phyloP scores from a whole-genome alignment of 2,888 invertebrate species.

The Epirrhoe alternata region DNA sequence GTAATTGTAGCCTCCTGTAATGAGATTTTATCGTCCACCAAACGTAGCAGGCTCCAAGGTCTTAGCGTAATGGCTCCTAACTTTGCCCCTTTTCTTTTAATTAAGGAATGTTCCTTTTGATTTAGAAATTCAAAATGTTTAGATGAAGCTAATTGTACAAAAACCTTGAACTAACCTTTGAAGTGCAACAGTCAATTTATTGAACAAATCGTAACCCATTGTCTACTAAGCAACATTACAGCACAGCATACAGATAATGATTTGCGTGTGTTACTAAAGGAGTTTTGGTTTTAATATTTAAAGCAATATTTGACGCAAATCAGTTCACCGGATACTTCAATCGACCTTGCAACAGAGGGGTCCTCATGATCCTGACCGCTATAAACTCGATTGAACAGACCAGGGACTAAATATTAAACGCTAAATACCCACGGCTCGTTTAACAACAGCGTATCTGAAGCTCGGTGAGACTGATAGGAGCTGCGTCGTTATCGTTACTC shows the following conservation, averaged over 20 bases:
- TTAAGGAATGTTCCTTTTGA: constrained; percentile 22
- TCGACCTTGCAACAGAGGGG: constrained; percentile 9
- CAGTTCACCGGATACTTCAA: not conserved
- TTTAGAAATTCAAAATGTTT: constrained; percentile 9
- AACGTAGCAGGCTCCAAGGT: constrained; percentile 17
- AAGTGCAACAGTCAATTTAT: not conserved
- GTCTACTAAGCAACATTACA: no score
- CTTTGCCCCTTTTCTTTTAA: constrained; percentile 23
- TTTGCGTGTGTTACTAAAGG: no score
- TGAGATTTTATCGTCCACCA: constrained; percentile 25
- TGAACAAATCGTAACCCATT: no score
- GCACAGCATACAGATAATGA: no score
- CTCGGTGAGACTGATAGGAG: constrained; percentile 22
- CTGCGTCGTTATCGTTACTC: constrained; percentile 27
- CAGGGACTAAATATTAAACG: constrained; percentile 40
- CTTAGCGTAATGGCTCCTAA: constrained; percentile 17
- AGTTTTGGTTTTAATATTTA: not conserved
- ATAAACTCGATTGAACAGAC: constrained; percentile 34
- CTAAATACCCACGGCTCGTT: constrained; percentile 36
- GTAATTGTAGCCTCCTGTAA: constrained; percentile 9
- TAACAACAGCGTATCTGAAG: constrained; percentile 21
- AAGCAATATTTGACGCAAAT: not conserved
- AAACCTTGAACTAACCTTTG: not conserved
- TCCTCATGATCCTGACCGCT: constrained; percentile 29
- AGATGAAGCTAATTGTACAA: not conserved